Percentiles rank a stretch among this genome's conserved stretches.
These are phyloP conservation scores for Bos indicus DNA, from an alignment of 2,113 vertebrate species.

Conservation along the genomic window DNA sequence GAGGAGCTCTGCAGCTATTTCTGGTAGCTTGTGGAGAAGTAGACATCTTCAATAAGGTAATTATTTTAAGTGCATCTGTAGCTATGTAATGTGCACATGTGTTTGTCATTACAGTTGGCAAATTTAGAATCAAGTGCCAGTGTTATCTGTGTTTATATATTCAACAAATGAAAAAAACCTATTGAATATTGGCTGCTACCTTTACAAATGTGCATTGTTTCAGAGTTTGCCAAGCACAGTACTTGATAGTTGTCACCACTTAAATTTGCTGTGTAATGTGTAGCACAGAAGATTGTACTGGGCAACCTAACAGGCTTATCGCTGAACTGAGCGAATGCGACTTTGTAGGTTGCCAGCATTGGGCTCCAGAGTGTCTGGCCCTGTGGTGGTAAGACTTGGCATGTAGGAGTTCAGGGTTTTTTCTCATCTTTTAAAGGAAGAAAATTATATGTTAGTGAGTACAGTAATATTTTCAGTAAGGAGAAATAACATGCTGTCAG, in stretches of 20 bases:
- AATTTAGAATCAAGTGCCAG: slow-evolving; percentile 61
- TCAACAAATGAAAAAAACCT: slow-evolving; percentile 45
- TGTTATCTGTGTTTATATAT: slow-evolving; percentile 52
- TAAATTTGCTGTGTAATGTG: slow-evolving; percentile 33
- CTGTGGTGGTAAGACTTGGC: slow-evolving; percentile 64
- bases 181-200: slow-evolving; percentile 16
- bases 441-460: slow-evolving; percentile 72
- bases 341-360: slow-evolving; percentile 20
- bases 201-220: slow-evolving; percentile 52
- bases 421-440: slow-evolving; percentile 62
- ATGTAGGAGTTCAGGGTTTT: slow-evolving; percentile 11
- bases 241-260: slow-evolving; percentile 8
- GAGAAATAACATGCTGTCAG: slow-evolving; percentile 75
- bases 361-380: slow-evolving; percentile 68
- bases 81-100: slow-evolving; percentile 56
- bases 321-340: slow-evolving; percentile 11
- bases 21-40: slow-evolving; percentile 52
- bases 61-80: slow-evolving; percentile 64
- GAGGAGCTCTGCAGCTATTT: slow-evolving; percentile 31
- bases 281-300: not conserved
- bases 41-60: slow-evolving; percentile 66
- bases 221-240: not conserved
- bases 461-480: slow-evolving; percentile 70
- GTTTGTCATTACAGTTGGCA: slow-evolving; percentile 67
- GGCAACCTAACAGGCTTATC: slow-evolving; percentile 42